Evolutionary conservation across 1,140 invertebrate genomes (phyloP).

Genomic region (Formica exsecta): DNA sequence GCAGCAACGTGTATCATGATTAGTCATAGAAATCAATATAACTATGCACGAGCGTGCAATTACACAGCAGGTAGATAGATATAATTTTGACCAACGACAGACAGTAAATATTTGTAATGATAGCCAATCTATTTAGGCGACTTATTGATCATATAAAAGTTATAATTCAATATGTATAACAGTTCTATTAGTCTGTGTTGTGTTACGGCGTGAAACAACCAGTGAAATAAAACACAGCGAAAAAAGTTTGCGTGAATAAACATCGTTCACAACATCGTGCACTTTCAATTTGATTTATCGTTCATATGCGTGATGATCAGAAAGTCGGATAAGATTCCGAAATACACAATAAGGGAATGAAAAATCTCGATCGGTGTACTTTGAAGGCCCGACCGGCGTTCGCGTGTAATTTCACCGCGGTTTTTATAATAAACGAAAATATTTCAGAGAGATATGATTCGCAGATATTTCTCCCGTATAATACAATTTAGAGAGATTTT

Average conservation of each 20-base stretch:
- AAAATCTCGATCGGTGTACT: slow-evolving; percentile 2
- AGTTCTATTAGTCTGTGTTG: background rate
- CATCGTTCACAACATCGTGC: slow-evolving; percentile 25
- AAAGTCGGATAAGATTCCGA: slow-evolving; percentile 43
- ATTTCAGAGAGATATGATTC: background rate
- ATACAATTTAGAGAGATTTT: background rate
- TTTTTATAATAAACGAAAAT: slow-evolving; percentile 4
- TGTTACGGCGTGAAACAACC: background rate
- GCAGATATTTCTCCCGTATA: slow-evolving; percentile 28
- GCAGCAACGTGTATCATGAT: slow-evolving; percentile 36
- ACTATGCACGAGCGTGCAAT: slow-evolving; percentile 42
- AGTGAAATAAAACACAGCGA: background rate
- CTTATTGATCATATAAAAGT: slow-evolving; percentile 61
- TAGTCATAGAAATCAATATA: slow-evolving; percentile 63
- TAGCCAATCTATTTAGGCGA: slow-evolving; percentile 12
- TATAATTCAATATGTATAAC: background rate
- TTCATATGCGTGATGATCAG: slow-evolving; percentile 47
- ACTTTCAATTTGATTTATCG: slow-evolving; percentile 60
- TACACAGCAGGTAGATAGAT: background rate
- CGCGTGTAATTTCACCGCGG: slow-evolving; percentile 36
- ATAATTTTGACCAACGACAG: slow-evolving; percentile 35
- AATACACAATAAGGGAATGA: slow-evolving; percentile 36
- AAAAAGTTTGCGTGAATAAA: slow-evolving; percentile 35
- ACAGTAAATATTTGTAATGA: slow-evolving; percentile 63
- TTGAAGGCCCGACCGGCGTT: background rate